Evolutionary conservation across 2,113 vertebrate species (phyloP), one percentile per base, ranked within the genome.

Genomic region (Miniopterus natalensis): DNA sequence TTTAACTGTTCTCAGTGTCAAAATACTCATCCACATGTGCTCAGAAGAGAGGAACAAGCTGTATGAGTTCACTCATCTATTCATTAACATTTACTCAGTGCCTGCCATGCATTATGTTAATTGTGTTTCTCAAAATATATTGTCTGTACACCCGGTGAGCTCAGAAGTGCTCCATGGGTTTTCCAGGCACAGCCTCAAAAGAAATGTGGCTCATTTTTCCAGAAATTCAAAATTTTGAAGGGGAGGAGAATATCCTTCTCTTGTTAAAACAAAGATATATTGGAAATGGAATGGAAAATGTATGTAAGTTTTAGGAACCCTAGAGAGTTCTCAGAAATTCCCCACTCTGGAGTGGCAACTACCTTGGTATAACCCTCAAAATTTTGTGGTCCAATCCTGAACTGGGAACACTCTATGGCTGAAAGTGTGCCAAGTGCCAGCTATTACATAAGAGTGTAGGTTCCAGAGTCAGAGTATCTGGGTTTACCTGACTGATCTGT

Each of bases 211-310:
- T 89, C n/a, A 73, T 57, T 8, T 77, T 87, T 20, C 14, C 14
- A 65, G 47, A 92, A 75, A 94, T 55, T 57, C 20, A 83, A 78
- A 5, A 8, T 66, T 66, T 90, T 93, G 65, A 61, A 89, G 14
- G 10, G 10, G 2, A 77, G 27, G 25, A 23, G 13, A 74, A 0
- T 65, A 87, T 45, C 55, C 68, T 80, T 83, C 17, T 71, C 10
- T 74, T 21, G 29, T 71, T 65, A 84, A 71, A 65, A 86, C 7
- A 78, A 95, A 87, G 15, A 51, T 36, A 55, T 40, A 31, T 27
- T 84, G 23, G 25, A 18, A 77, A 84, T 65, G 80, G 25, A 92
- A 65, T 36, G 40, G 3, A 79, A 75, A 79, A 57, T 25, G 68
- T 27, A 40, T 75, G 8, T 20, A 74, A 31, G 9, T 42, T 95